Conservation (phyloP, 2,888 invertebrate species). For the Melitaea athalia region DNA sequence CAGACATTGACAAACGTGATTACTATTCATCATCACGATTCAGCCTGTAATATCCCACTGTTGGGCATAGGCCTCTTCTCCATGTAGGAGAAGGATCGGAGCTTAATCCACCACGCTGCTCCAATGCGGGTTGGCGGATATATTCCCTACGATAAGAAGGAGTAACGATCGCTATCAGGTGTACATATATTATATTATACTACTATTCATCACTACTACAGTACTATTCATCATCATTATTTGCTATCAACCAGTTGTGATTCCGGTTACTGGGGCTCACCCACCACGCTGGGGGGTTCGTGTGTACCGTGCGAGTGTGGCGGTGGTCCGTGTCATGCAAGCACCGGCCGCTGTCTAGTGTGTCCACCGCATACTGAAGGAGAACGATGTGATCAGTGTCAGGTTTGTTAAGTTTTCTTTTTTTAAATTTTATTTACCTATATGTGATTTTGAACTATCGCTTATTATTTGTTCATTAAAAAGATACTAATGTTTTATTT, state of each 20-base stretch:
- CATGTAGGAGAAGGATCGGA: no score
- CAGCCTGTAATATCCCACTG: no score
- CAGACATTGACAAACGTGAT: no score
- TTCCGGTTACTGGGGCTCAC: conserved; percentile 92
- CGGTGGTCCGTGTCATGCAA: conserved; percentile 92
- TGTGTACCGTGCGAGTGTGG: conserved; percentile 93
- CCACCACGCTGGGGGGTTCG: conserved; percentile 85
- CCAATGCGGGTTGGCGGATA: no score
- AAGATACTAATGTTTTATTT: no score
- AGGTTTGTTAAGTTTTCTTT: conserved; percentile 49
- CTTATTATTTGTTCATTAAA: no score
- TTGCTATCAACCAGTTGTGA: conserved; percentile 85
- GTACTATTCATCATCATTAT: conserved; percentile 7
- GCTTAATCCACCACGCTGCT: no score
- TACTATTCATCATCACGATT: neutral
- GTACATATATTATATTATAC: no score
- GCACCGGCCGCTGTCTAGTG: conserved; percentile 92
- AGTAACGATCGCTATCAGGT: no score
- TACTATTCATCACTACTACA: no score
- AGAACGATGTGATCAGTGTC: conserved; percentile 85
- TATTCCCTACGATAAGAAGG: no score
- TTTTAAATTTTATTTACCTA: neutral
- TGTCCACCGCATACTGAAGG: conserved; percentile 87
- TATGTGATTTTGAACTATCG: neutral
- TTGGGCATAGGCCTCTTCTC: no score